Evolutionary conservation across 1,140 invertebrate species (phyloP), one percentile per base, ranked within the genome.

Genomic region (Magallana ariakensis): DNA sequence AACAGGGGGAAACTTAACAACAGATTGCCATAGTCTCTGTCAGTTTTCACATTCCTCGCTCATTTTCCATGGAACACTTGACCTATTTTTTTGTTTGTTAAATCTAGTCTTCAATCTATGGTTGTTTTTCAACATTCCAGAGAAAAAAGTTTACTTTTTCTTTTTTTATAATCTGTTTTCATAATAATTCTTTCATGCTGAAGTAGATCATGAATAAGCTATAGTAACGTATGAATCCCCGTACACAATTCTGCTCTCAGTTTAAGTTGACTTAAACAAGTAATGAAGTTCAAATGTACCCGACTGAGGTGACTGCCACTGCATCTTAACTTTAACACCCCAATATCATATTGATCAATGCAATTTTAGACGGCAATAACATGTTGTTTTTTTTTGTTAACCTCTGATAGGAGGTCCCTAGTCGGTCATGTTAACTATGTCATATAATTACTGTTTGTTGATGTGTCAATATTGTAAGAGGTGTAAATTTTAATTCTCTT

Each of bases 21-120:
- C 66, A 70, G 19, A 19, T 75, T 26, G 66, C 66, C 66, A 75
- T 75, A 75, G 66, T 26, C 15, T 75, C 66, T 75, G 22, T 26
- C 66, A 13, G 22, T 75, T 75, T 26, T 33, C 66, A 75, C 66
- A 75, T 75, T 75, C 66, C 66, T 75, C 22, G 26, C 15, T 75
- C 66, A 75, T 75, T 75, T 75, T 75, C 66, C 66, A 26, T 75
- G 19, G 66, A 75, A 75, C 66, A 75, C 66, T 75, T 75, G 22
- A 75, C 66, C 33, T 75, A 10, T 75, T 75, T 75, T 75, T 75
- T 46, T n/a, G n/a, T n/a, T 46, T 46, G 33, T 46, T 46, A 46
- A 46, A 75, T 75, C 66, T 75, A 75, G 66, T 75, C 66, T 75
- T 75, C 22, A 19, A 75, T 26, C 66, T 75, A 75, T 75, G 22